These are phyloP conservation scores for Trachelus troglodyta DNA, from an alignment of 2,888 invertebrate species.

Conservation along the genomic window DNA sequence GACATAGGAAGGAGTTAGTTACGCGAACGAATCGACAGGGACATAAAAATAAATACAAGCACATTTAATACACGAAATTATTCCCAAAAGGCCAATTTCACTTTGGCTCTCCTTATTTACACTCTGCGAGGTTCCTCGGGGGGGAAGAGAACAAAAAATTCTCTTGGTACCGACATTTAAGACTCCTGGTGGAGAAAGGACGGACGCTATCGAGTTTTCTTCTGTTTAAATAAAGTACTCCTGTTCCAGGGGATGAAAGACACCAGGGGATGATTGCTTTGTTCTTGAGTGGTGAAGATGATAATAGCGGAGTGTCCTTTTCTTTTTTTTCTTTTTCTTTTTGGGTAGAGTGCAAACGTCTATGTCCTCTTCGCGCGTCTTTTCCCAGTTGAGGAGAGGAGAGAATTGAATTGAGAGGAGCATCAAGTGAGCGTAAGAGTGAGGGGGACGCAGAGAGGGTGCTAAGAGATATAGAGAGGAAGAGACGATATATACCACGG, in stretches of 20 bases:
- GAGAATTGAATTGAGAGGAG: background rate
- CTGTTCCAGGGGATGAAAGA: background rate
- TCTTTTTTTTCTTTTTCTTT: background rate
- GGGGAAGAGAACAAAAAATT: background rate
- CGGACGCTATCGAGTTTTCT: background rate
- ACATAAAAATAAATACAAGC: background rate
- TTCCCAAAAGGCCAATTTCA: background rate
- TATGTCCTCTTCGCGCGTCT: background rate
- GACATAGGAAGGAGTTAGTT: background rate
- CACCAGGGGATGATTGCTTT: background rate
- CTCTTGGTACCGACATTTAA: background rate
- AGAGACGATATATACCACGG: conserved; percentile 21
- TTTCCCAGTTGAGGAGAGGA: background rate
- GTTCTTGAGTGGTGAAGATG: background rate
- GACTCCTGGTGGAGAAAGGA: background rate
- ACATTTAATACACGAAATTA: background rate
- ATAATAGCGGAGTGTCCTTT: background rate
- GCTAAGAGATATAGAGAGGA: conserved; percentile 20
- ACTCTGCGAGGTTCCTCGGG: background rate
- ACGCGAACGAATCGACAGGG: background rate
- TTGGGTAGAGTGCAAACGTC: background rate
- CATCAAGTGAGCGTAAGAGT: background rate
- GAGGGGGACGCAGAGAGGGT: background rate
- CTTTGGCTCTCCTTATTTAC: background rate
- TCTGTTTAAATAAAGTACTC: background rate